Base-by-base conservation (phyloP, 2,113 vertebrate genomes). In the Ochotona princeps region DNA sequence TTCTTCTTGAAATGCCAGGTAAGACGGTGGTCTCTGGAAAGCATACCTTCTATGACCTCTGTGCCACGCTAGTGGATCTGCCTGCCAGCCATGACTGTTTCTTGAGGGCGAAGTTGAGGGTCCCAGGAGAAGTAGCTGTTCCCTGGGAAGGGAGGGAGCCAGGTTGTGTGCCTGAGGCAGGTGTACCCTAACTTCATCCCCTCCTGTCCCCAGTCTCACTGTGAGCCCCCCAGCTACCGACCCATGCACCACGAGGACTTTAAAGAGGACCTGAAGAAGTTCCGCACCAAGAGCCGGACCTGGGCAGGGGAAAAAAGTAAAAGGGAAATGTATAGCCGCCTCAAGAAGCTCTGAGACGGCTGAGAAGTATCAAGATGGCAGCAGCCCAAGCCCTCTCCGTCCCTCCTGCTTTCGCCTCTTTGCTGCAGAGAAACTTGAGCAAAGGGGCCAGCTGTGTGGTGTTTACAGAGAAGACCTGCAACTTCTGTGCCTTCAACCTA, bases 221-320 rank as follows among this genome's bases (percentile, higher is more conserved):
- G 99, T 1, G 99, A 99, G 87, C 99, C 99, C 8, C 98, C 99
- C 98, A 97, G 98, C 76, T 99, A 99, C 86, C 98, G 99, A 17
- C 99, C 99, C 1, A 99, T 99, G 99, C 98, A 98, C 98, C 99
- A 99, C 4, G 96, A 99, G 95, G 99, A 99, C 97, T 99, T 99
- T 76, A 99, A 98, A 94, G 99, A 99, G 83, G 99, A 99, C 91
- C 94, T 99, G 93, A 98, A 98, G 89, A 98, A 97, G 66, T 99
- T 99, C 88, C 99, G 99, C 70, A 98, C 98, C 47, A 99, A 98
- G 87, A 99, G 99, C 96, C 98, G 99, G 1, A 99, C 99, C 35
- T 99, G 99, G 99, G 99, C 99, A 0, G 99, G 99, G 0, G 99
- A 99, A 96, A 99, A 98, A 97, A 99, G 99, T 98, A 99, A 99